Evolutionary conservation across 2,797 vertebrate genomes (phyloP), one percentile per base, ranked within the genome.

Genomic region (Mormyrus proboscirostris): DNA sequence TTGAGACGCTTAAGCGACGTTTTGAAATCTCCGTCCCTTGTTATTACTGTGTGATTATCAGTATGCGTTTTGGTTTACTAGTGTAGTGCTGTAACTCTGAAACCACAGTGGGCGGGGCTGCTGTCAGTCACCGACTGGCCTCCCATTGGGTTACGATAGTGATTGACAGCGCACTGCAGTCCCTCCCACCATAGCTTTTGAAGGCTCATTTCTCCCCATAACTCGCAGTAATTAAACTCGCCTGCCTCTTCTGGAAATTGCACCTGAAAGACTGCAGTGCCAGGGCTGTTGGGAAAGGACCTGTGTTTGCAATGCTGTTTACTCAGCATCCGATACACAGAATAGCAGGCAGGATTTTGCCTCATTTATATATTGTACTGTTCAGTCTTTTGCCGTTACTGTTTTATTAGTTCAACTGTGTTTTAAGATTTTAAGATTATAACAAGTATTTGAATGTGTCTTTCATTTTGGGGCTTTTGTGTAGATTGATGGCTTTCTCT

Each of bases 191-290:
- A 50, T 25, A 47, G 47, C 38, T 79, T 47, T n/a, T n/a, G 6
- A 47, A 79, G 73, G 16, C 14, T 79, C 73, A n/a, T 79, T 79
- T 79, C 38, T 41, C 4, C 19, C 73, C 14, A 47, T 79, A 16
- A 84, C 9, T 25, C 7, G 44, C 47, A 9, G 47, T 84, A 25
- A 84, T 84, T 84, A 84, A 10, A 49, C 47, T 84, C 9, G 4
- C 8, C 44, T 49, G 38, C 79, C 19, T 22, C 19, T 84, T 84
- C 44, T 84, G 91, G 92, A 92, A 95, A 94, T 95, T 94, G 90
- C 49, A 51, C 33, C 16, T 76, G 29, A 19, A 76, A 76, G 69
- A 16, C 14, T n/a, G 41, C 41, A 79, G 16, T 79, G 73, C 38
- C 41, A 41, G 73, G 38, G 19, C 8, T 41, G 14, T 47, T 16